phyloP scores from a whole-genome alignment of 1,140 invertebrate species.

The Vanessa atalanta region DNA sequence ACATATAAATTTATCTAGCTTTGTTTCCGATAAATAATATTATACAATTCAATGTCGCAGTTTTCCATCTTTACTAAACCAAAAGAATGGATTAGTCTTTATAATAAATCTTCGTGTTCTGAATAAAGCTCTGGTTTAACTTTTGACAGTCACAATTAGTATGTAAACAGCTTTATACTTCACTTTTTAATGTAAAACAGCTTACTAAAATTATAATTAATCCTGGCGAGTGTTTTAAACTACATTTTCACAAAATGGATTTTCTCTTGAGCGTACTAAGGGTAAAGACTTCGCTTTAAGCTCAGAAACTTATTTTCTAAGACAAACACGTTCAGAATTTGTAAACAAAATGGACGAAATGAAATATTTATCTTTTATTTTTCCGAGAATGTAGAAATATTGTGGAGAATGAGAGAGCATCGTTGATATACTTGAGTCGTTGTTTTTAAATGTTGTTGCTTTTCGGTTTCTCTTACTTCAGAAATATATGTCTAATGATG shows the following conservation, averaged over 20 bases:
- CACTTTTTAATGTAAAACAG: slow-evolving; percentile 23
- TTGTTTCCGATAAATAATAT: no score
- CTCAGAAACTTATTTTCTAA: slow-evolving; percentile 36
- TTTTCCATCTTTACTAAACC: no score
- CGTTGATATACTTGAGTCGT: neutral
- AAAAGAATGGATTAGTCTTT: neutral
- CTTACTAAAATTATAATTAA: slow-evolving; percentile 36
- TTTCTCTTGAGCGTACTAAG: slow-evolving; percentile 24
- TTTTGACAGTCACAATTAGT: neutral
- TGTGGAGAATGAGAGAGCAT: neutral
- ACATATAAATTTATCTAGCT: no score
- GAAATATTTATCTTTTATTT: slow-evolving; percentile 34
- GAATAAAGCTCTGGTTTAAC: neutral
- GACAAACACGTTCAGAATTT: slow-evolving; percentile 34
- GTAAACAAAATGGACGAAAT: slow-evolving; percentile 37
- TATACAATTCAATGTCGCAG: no score
- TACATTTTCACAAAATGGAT: slow-evolving; percentile 34
- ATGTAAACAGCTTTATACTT: slow-evolving; percentile 5
- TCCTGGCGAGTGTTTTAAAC: slow-evolving; percentile 29
- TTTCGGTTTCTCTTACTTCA: neutral
- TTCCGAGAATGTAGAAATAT: slow-evolving; percentile 15
- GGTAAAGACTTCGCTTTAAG: slow-evolving; percentile 30
- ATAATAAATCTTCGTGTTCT: neutral
- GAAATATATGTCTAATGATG: slow-evolving; percentile 6
- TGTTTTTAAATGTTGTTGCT: neutral